Evolutionary conservation across 2,113 vertebrate species (phyloP), one percentile per base, ranked within the genome.

Genomic region (Lasiurus borealis): DNA sequence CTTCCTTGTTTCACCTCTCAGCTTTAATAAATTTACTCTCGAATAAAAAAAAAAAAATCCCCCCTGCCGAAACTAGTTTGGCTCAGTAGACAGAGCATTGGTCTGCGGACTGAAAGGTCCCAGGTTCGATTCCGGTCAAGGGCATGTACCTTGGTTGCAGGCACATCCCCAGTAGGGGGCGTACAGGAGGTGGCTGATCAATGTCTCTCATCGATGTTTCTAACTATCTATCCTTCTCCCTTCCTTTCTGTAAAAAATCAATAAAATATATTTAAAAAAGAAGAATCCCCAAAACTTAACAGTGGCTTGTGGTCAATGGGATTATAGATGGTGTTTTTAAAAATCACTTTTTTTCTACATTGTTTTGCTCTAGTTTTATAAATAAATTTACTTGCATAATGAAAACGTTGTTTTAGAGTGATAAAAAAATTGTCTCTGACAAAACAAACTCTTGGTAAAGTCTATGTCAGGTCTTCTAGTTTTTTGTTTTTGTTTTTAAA

Each of bases 371-470:
- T 91, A 57, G 71, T 64, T 88, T 95, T 92, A 75, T 40, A 91
- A 46, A 75, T 71, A 64, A 88, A 31, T 76, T 81, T 77, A 64
- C 36, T 84, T 91, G 46, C 21, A 77, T 68, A 76, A 77, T 57
- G 59, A 96, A 96, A 89, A 72, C 23, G 25, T 59, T 78, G 52
- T 62, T 77, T 92, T 84, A 85, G 29, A 86, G n/a, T 44, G 80
- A 64, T 36, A 18, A 87, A 95, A 85, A 44, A 64, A 31, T 44
- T 25, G 18, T 75, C 31, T 77, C 34, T 83, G 25, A 18, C 40
- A 69, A 94, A 90, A 73, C 8, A 88, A 54, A 80, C 52, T 34
- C 57, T 88, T 95, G 34, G 85, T 36, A 54, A 78, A 85, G 31
- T 80, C 48, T 95, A 0, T 57, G 57, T 52, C 57, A 81, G 64